These are phyloP conservation scores for Drosophila cracens DNA, from an alignment of 2,888 invertebrate genomes.

Conservation along the genomic window DNA sequence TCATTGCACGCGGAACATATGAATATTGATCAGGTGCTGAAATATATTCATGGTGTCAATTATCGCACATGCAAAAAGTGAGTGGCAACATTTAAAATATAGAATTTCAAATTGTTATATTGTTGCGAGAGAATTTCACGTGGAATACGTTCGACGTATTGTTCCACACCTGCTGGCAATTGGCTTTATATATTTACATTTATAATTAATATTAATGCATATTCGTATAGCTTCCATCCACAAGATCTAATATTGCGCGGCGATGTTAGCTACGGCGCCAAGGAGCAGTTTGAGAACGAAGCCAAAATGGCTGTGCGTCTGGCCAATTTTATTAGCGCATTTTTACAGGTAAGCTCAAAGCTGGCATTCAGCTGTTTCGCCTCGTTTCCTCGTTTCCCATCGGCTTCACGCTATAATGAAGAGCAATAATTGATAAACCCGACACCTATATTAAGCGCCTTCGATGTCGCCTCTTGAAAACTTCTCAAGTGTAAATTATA, in stretches of 20 bases:
- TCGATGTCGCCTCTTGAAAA: constrained; percentile 78
- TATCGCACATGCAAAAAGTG: constrained; percentile 86
- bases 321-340: constrained; percentile 98
- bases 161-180: not conserved
- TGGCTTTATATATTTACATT: not conserved
- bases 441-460: constrained; percentile 80
- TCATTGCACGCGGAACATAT: constrained; percentile 88
- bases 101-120: not conserved
- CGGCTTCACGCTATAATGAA: constrained; percentile 74
- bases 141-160: too few species aligned
- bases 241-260: constrained; percentile 93
- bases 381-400: constrained; percentile 69
- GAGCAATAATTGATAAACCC: constrained; percentile 80
- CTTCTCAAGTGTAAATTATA: constrained; percentile 83
- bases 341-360: constrained; percentile 89
- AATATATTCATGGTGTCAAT: constrained; percentile 90
- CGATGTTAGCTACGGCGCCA: constrained; percentile 93
- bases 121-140: not conserved
- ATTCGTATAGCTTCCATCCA: constrained; percentile 87
- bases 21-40: constrained; percentile 91
- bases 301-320: constrained; percentile 98
- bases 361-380: constrained; percentile 24
- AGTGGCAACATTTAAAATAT: constrained; percentile 40
- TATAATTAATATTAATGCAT: not conserved
- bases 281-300: constrained; percentile 96